phyloP scores from a whole-genome alignment of 2,113 vertebrate species.

The Alethe castanea region DNA sequence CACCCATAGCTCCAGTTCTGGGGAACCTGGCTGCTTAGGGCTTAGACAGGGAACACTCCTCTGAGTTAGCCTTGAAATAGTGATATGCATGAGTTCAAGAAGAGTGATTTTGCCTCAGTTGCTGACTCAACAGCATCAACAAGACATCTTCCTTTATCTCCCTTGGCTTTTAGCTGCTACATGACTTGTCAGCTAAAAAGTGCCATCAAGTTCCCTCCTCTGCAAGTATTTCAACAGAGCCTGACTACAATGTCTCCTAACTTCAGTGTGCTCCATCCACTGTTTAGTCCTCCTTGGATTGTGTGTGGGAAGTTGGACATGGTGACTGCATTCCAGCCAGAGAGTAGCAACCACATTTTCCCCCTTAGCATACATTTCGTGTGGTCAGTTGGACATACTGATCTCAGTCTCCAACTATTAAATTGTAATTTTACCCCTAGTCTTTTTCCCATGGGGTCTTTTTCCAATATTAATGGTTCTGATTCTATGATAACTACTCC shows the following conservation, averaged over 20 bases:
- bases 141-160: neutral
- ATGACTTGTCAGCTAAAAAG: neutral
- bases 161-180: neutral
- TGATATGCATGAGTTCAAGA: neutral
- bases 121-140: neutral
- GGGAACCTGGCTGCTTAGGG: neutral
- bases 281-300: accelerated
- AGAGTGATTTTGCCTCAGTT: neutral
- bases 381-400: neutral
- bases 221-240: neutral
- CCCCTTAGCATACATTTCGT: neutral
- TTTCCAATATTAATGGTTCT: neutral
- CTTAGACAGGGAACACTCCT: neutral
- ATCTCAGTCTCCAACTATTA: neutral
- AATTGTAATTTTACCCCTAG: neutral
- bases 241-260: neutral
- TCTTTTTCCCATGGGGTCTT: neutral
- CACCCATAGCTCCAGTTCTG: neutral
- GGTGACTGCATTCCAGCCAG: accelerated
- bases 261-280: accelerated
- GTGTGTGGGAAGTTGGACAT: neutral
- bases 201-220: neutral
- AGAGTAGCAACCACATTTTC: neutral
- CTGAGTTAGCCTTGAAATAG: neutral
- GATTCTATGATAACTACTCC: neutral